Evolutionary conservation across 2,113 vertebrate species (phyloP).

Genomic region (Pelodiscus sinensis): DNA sequence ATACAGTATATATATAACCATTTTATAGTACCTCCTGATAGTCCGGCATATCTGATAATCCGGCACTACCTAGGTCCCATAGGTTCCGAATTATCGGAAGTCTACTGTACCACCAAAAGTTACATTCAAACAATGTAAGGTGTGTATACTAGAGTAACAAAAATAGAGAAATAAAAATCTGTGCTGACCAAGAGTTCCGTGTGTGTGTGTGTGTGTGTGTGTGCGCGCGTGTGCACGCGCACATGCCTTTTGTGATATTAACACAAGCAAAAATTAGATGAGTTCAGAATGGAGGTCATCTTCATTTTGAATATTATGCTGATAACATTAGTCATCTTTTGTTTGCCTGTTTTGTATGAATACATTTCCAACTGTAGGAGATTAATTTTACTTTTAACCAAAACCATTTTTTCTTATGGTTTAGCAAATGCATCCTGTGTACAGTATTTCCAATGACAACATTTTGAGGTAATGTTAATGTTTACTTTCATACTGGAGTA

Average conservation of each 20-base stretch:
- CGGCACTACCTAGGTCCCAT: too few relatives aligned
- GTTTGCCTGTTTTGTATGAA: not conserved
- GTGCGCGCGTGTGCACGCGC: too few relatives aligned
- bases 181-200: not conserved
- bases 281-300: not conserved
- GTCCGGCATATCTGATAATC: too few relatives aligned
- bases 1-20: too few relatives aligned
- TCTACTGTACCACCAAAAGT: not conserved
- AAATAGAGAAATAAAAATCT: not conserved
- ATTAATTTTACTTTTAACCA: rapidly evolving
- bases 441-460: not conserved
- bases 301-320: not conserved
- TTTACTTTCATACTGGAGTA: not conserved
- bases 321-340: not conserved
- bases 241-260: not conserved
- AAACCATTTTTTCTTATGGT: not conserved
- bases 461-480: not conserved
- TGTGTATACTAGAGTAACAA: not conserved
- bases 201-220: not conserved
- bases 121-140: not conserved
- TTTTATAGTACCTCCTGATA: too few relatives aligned
- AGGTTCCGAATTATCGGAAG: too few relatives aligned
- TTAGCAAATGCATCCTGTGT: not conserved
- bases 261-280: not conserved
- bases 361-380: not conserved